These are phyloP conservation scores for Agrochola lota DNA, from an alignment of 2,888 invertebrate species.

Conservation along the genomic window DNA sequence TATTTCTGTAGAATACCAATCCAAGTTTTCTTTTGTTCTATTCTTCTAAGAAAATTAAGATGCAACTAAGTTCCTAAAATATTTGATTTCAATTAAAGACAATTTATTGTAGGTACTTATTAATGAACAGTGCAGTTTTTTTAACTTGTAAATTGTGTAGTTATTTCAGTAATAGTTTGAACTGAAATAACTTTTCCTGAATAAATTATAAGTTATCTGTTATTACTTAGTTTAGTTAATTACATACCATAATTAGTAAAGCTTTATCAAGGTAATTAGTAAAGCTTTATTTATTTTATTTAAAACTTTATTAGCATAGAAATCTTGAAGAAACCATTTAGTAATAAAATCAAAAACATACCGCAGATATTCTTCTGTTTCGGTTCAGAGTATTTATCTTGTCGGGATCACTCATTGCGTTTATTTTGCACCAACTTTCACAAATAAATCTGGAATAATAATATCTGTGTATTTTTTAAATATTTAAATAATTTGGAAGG, in stretches of 20 bases:
- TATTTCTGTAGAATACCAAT: background rate
- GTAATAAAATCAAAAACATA: slow-evolving; percentile 28
- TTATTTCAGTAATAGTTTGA: background rate
- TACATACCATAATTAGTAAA: background rate
- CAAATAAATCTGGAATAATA: background rate
- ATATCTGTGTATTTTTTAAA: background rate
- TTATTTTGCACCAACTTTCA: slow-evolving; percentile 16
- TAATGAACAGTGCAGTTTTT: background rate
- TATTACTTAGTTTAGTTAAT: background rate
- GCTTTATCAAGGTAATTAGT: background rate
- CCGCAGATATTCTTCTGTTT: slow-evolving; percentile 33
- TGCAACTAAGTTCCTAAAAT: background rate
- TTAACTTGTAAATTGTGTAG: background rate
- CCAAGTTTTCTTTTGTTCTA: too few relatives aligned
- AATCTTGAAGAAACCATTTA: background rate
- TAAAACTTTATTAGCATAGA: background rate
- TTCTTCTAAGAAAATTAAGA: too few relatives aligned
- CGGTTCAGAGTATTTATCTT: slow-evolving; percentile 28
- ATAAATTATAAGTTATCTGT: background rate
- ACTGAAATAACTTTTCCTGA: background rate
- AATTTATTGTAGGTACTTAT: background rate
- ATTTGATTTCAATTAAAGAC: background rate
- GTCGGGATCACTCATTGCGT: slow-evolving; percentile 42
- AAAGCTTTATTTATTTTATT: background rate
- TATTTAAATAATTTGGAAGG: background rate